Evolutionary conservation across 1,140 invertebrate species (phyloP).

Genomic region (Pseudomyrmex cubaensis): DNA sequence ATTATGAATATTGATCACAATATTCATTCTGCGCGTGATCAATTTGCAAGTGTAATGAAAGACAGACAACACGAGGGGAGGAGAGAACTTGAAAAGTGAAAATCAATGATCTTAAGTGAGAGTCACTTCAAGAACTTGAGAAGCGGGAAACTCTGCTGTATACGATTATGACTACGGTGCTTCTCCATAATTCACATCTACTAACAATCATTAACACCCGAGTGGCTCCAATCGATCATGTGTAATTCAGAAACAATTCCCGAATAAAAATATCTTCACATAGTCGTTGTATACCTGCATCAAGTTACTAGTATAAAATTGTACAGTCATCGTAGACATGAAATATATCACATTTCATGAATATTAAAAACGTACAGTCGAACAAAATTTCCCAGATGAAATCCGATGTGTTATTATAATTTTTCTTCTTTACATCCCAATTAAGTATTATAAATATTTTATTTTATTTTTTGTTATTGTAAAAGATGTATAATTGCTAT

Average conservation of each 20-base stretch:
- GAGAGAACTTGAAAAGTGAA: too few species aligned
- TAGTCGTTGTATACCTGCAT: too few species aligned
- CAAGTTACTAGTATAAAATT: too few species aligned
- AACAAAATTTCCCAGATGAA: constrained; percentile 17
- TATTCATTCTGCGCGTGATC: too few species aligned
- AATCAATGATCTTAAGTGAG: too few species aligned
- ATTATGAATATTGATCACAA: too few species aligned
- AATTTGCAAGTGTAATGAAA: too few species aligned
- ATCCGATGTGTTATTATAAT: constrained; percentile 14
- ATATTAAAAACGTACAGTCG: constrained; percentile 13
- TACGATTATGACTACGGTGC: constrained; percentile 72
- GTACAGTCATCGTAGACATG: too few species aligned
- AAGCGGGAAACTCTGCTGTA: not conserved
- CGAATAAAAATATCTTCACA: not conserved
- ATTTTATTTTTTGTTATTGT: constrained; percentile 15
- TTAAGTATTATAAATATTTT: constrained; percentile 5
- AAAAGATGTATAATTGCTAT: constrained; percentile 7
- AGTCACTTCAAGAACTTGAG: too few species aligned
- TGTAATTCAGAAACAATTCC: constrained; percentile 24
- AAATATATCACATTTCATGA: too few species aligned
- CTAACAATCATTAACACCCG: constrained; percentile 69
- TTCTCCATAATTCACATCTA: constrained; percentile 72
- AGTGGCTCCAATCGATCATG: constrained; percentile 48
- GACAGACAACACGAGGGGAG: too few species aligned
- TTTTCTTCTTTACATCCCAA: constrained; percentile 19